These are phyloP conservation scores for Lamellibrachia luymesi DNA, from an alignment of 1,140 invertebrate genomes.

Conservation along the genomic window DNA sequence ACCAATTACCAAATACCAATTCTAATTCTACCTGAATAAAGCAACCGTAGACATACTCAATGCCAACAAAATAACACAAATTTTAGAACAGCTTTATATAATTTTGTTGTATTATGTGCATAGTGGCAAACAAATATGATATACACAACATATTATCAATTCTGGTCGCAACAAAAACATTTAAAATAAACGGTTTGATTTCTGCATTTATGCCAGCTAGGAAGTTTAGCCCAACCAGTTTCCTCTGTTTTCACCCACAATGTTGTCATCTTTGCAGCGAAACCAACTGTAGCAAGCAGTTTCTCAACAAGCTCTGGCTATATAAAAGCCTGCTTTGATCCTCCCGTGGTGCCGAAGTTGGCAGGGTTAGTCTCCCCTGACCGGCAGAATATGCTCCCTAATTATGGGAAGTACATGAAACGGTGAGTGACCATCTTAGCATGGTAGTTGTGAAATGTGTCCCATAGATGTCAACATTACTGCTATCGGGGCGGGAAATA, in stretches of 20 bases:
- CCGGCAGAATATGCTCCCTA: neutral
- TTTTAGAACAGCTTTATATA: too few species aligned
- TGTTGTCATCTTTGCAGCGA: neutral
- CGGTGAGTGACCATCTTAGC: neutral
- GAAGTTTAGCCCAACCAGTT: neutral
- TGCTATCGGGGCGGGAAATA: too few species aligned
- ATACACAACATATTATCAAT: too few species aligned
- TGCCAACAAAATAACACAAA: too few species aligned
- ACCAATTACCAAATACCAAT: too few species aligned
- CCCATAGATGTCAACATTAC: too few species aligned
- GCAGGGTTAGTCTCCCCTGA: neutral
- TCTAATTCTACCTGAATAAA: too few species aligned
- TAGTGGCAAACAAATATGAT: too few species aligned
- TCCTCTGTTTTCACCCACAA: neutral
- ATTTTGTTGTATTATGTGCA: too few species aligned
- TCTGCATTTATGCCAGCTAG: neutral
- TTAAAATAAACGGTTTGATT: too few species aligned
- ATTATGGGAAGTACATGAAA: constrained; percentile 13
- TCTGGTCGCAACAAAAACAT: too few species aligned
- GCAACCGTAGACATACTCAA: too few species aligned
- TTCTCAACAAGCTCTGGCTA: constrained; percentile 17
- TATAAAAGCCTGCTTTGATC: constrained; percentile 17
- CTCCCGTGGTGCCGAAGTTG: neutral
- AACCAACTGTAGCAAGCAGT: neutral
- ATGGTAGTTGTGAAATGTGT: neutral